Evolutionary conservation across 2,113 vertebrate genomes (phyloP).

Genomic region (Chionomys nivalis): DNA sequence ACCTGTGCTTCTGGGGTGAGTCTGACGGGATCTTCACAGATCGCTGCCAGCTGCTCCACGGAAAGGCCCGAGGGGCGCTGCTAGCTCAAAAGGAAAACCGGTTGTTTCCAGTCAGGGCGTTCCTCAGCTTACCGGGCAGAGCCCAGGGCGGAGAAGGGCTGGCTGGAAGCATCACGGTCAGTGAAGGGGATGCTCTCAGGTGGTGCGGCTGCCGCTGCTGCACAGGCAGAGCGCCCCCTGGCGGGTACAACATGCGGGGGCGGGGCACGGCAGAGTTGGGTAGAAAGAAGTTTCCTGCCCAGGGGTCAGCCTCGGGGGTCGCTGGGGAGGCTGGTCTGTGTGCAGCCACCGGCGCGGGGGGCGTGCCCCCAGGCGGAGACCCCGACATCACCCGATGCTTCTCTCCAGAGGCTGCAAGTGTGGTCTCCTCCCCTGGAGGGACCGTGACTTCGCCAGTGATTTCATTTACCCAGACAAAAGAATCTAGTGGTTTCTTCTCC

Average conservation of each 20-base stretch:
- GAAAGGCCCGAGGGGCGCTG: neutral
- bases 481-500: conserved; percentile 19
- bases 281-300: neutral
- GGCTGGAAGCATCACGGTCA: neutral
- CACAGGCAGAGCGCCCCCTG: neutral
- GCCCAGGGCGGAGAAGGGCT: neutral
- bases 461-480: conserved; percentile 74
- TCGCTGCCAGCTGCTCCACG: neutral
- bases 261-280: neutral
- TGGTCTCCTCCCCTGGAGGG: neutral
- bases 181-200: neutral
- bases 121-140: conserved; percentile 29
- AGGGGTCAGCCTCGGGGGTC: neutral
- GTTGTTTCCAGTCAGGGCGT: neutral
- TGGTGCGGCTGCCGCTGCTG: neutral
- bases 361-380: neutral
- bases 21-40: neutral
- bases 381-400: rapidly evolving
- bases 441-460: conserved; percentile 60
- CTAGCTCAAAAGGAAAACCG: conserved; percentile 40
- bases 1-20: neutral
- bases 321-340: neutral
- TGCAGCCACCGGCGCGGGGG: rapidly evolving
- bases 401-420: neutral
- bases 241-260: neutral